A percentile compares a stretch with the other conserved stretches of the same genome.
Evolutionary conservation across 2,888 invertebrate species (phyloP).

Genomic region (Euphydryas editha): DNA sequence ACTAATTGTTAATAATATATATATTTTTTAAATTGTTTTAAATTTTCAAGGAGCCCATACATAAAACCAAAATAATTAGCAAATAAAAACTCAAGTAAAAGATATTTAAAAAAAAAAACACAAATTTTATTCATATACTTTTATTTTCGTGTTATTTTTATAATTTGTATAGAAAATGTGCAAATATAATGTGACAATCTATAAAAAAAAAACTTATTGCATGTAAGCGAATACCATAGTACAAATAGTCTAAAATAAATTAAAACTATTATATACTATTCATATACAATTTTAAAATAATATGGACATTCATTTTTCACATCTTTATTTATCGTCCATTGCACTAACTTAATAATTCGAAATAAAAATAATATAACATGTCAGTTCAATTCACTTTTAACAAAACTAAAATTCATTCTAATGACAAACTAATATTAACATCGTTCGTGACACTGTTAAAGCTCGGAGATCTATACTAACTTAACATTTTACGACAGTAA

Average conservation of each 20-base stretch:
- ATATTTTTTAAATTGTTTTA: too few species aligned
- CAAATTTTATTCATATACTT: slow-evolving; percentile 52
- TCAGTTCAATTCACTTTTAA: slow-evolving; percentile 22
- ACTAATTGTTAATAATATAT: too few species aligned
- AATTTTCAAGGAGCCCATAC: too few species aligned
- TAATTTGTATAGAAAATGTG: slow-evolving; percentile 79
- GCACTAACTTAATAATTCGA: slow-evolving; percentile 12
- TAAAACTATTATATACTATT: slow-evolving; percentile 42
- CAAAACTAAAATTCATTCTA: slow-evolving; percentile 26
- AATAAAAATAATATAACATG: slow-evolving; percentile 27
- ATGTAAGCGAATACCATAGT: slow-evolving; percentile 64
- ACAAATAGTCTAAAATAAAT: slow-evolving; percentile 62
- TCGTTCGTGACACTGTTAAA: slow-evolving; percentile 30
- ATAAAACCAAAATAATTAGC: too few species aligned
- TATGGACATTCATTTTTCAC: slow-evolving; percentile 11
- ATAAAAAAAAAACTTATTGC: slow-evolving; percentile 66
- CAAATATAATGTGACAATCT: slow-evolving; percentile 74
- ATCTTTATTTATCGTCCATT: slow-evolving; percentile 18
- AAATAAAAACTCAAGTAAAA: not conserved
- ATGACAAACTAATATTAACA: slow-evolving; percentile 21
- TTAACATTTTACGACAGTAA: slow-evolving; percentile 20
- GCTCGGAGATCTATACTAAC: slow-evolving; percentile 30
- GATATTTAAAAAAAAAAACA: slow-evolving; percentile 35
- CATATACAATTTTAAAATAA: slow-evolving; percentile 14
- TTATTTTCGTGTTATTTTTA: slow-evolving; percentile 78